Percentiles rank a stretch among this genome's conserved stretches.
Conservation (phyloP, 2,113 vertebrate genomes). For the Python bivittatus region DNA sequence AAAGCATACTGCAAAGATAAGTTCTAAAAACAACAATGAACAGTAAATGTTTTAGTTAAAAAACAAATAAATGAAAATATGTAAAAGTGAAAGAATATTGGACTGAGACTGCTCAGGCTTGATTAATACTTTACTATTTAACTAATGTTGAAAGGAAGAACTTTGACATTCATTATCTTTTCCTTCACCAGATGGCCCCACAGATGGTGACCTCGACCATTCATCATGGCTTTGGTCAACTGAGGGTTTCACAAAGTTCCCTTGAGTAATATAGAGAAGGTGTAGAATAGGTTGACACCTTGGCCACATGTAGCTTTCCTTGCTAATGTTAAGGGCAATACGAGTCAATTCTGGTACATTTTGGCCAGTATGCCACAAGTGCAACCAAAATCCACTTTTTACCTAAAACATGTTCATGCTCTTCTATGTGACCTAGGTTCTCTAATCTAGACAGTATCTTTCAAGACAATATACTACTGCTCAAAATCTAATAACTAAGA, state of each 20-base stretch:
- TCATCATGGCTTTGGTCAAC: background rate
- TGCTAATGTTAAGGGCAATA: background rate
- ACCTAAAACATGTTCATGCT: background rate
- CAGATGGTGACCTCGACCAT: background rate
- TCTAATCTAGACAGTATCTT: background rate
- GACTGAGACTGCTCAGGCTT: background rate
- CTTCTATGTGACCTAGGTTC: background rate
- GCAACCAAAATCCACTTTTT: background rate
- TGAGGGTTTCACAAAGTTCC: background rate
- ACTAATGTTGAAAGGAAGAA: constrained; percentile 11
- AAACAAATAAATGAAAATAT: constrained; percentile 2
- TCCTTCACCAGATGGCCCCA: background rate
- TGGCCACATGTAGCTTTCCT: background rate
- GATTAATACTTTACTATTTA: constrained; percentile 4
- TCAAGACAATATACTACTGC: background rate
- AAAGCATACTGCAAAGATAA: constrained; percentile 22
- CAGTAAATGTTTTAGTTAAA: background rate
- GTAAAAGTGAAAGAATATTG: constrained; percentile 15
- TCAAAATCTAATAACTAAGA: background rate
- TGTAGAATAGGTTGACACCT: background rate
- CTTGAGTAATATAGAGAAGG: background rate
- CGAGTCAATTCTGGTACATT: background rate
- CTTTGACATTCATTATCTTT: background rate
- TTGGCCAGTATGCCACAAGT: background rate
- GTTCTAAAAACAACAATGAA: constrained; percentile 21